Conservation (phyloP, 2,113 vertebrate genomes). For the Brachypteracias leptosomus region DNA sequence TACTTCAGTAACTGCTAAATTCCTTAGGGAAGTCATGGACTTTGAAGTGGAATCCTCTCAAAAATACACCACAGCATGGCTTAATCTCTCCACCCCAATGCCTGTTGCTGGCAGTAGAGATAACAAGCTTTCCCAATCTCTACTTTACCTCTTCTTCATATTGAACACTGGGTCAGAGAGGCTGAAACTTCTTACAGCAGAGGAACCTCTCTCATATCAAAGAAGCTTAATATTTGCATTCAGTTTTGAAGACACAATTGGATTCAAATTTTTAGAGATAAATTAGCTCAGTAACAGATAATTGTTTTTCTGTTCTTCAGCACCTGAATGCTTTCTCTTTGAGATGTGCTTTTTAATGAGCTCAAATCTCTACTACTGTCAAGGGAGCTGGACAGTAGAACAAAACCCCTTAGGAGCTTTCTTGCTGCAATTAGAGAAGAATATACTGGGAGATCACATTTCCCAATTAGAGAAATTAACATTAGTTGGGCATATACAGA, state of each 20-base stretch:
- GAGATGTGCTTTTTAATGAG: not conserved
- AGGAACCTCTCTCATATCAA: not conserved
- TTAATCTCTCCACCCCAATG: not conserved
- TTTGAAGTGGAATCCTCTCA: not conserved
- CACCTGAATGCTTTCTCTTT: not conserved
- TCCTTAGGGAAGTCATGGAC: not conserved
- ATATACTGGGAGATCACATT: not conserved
- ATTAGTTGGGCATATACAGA: not conserved
- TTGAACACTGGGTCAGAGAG: not conserved
- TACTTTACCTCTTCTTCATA: not conserved
- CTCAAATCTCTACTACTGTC: not conserved
- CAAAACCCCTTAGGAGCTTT: constrained; percentile 2
- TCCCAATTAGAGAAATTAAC: constrained; percentile 49
- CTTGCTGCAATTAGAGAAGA: constrained; percentile 25
- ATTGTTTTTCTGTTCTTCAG: not conserved
- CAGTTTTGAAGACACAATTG: not conserved
- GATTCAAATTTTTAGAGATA: not conserved
- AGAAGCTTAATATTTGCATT: not conserved
- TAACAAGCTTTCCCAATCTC: not conserved
- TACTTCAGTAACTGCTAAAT: not conserved
- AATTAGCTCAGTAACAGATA: not conserved
- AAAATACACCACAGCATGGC: not conserved
- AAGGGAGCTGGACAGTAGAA: constrained; percentile 4
- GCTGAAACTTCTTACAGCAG: not conserved
- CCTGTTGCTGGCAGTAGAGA: not conserved